Evolutionary conservation across 2,888 invertebrate species (phyloP), one percentile per base, ranked within the genome.

Genomic region (Venustoraphidia nigricollis): DNA sequence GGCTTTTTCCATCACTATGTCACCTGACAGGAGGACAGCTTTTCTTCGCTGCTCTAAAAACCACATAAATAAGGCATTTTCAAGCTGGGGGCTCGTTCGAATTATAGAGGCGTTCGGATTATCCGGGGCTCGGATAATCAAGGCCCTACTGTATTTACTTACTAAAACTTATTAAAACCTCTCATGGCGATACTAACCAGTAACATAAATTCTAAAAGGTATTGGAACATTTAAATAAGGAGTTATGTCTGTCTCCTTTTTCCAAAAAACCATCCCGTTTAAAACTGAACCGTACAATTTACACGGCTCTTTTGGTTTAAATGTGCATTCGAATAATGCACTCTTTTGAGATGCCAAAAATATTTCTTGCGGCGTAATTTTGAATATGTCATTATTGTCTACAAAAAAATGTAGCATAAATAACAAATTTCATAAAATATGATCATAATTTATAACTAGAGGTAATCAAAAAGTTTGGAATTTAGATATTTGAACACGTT

Each of bases 321-420:
- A 68, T 10, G 54, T 49, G n/a, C 63, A 59, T 54, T 66, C 63
- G 51, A 65, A 67, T 36, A 60, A 49, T 11, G 56, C 59, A 2
- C 61, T 59, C 48, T 60, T 56, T 17, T 59, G 54, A 1, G 58
- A 51, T 5, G 53, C 53, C 34, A 68, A 59, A 41, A 46, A 53
- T 2, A 57, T 50, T 37, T 51, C 52, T 27, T 55, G 54, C 1
- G 68, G 69, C 11, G 48, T 53, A 11, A 68, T 58, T 34, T 47
- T 53, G 51, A 66, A 68, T 27, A 57, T 52, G 11, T 57, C 52
- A 42, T 59, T 54, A 17, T 50, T 44, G 50, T 61, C 65, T 65
- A 51, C 46, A 57, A 57, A 36, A 44, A 41, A 38, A 8, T 1
- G 6, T 8, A 14, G 14, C 17, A 14, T 17, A 17, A 17, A 17